phyloP scores from a whole-genome alignment of 2,113 vertebrate genomes.

The Lagopus muta region DNA sequence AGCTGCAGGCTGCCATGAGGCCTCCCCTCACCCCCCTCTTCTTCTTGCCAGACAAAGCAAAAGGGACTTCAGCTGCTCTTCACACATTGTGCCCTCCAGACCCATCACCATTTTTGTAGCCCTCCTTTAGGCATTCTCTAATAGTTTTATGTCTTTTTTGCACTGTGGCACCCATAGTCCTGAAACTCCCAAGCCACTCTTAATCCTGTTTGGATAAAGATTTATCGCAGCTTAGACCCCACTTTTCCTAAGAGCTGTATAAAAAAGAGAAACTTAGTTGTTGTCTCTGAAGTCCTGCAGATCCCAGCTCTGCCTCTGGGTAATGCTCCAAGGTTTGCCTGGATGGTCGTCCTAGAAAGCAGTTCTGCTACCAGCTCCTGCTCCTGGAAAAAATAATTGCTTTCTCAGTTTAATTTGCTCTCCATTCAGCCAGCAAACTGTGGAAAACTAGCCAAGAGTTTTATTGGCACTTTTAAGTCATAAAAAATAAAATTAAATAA shows the following conservation, averaged over 20 bases:
- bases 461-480: slow-evolving; percentile 3
- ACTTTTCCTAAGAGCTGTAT: not conserved
- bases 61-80: too few relatives aligned
- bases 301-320: not conserved
- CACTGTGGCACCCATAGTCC: not conserved
- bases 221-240: not conserved
- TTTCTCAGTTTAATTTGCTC: slow-evolving; percentile 22
- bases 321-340: not conserved
- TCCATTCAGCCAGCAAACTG: not conserved
- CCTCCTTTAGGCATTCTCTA: too few relatives aligned
- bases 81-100: too few relatives aligned
- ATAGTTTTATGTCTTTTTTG: too few relatives aligned
- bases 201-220: not conserved
- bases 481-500: slow-evolving; percentile 40
- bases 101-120: too few relatives aligned
- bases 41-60: too few relatives aligned
- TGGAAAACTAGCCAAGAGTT: slow-evolving; percentile 40
- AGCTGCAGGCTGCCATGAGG: too few relatives aligned
- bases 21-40: too few relatives aligned
- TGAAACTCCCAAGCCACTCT: not conserved
- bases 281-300: not conserved
- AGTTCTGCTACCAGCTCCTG: not conserved
- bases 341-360: not conserved
- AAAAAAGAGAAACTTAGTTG: not conserved
- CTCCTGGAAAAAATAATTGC: not conserved